phyloP scores from a whole-genome alignment of 1,140 invertebrate species.

The Caerostris darwini region DNA sequence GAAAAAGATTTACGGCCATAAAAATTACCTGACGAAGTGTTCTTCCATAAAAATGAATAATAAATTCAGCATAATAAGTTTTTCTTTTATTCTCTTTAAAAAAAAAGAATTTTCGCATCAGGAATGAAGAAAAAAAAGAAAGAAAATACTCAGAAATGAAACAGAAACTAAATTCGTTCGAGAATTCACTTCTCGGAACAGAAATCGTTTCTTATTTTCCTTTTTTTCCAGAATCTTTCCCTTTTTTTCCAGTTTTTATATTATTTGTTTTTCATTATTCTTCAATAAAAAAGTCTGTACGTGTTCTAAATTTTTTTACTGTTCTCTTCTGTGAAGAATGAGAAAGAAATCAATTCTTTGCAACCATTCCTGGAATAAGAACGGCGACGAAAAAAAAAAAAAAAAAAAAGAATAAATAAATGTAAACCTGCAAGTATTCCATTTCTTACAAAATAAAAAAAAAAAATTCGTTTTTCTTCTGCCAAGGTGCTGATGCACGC shows the following conservation, averaged over 20 bases:
- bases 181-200: neutral
- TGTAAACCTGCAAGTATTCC: neutral
- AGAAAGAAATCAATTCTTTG: neutral
- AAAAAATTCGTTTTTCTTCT: neutral
- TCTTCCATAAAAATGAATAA: no score
- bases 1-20: no score
- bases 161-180: neutral
- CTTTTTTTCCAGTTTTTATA: no score
- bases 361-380: neutral
- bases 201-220: neutral
- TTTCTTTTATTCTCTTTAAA: no score
- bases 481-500: neutral
- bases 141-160: no score
- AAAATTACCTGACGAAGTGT: no score
- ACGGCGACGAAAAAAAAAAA: neutral
- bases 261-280: neutral
- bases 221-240: neutral
- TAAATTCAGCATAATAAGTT: no score
- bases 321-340: neutral
- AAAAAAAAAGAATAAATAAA: neutral
- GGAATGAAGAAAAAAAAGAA: neutral
- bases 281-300: neutral
- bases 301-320: neutral
- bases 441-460: neutral
- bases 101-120: neutral